Base-by-base conservation (phyloP, 2,888 invertebrate genomes). In the Pseudococcus longispinus region DNA sequence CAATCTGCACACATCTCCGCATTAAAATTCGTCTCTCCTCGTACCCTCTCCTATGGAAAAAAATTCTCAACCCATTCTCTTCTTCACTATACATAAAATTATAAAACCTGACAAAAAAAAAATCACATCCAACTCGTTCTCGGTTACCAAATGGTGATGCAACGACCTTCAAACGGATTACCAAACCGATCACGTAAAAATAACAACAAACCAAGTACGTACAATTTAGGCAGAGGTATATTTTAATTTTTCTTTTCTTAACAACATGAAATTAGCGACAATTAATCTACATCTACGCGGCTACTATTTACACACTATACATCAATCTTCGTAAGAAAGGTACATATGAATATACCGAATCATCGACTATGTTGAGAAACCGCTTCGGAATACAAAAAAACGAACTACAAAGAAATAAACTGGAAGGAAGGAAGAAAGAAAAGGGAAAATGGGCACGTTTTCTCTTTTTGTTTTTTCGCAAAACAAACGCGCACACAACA, bases 191-290 rank as follows among this genome's bases (percentile, higher is more conserved):
- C 74, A 74, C 74, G 74, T 74, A 37, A 51, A 51, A 51, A 51
- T 51, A 51, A 51, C 60, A 23, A 60, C 23, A 60, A 55, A 55
- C 13, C 11, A 2, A 20, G 60, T 23, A 60, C n/a, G 51, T 80
- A 80, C 32, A 83, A 51, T 70, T 65, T 55, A 86, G 77, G 86
- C 86, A 77, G 80, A 86, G 86, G 51, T 77, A 86, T 86, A 80
- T 86, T 86, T 86, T 77, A 77, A 51, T 51, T 86, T 55, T 86
- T 86, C 74, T 86, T 42, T 55, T 80, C 77, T 86, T 77, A 77
- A 86, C 77, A 80, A 74, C 80, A 74, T 77, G 77, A 86, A 86
- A 86, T 86, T 86, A 86, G 86, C 77, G 80, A 77, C 86, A 51
- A 42, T 84, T 44, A 74, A 74, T 77, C 86, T 86, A 86, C 77